Percentiles rank a stretch among this genome's conserved stretches.
Evolutionary conservation across 2,797 vertebrate genomes (phyloP).

Genomic region (Leuciscus waleckii): DNA sequence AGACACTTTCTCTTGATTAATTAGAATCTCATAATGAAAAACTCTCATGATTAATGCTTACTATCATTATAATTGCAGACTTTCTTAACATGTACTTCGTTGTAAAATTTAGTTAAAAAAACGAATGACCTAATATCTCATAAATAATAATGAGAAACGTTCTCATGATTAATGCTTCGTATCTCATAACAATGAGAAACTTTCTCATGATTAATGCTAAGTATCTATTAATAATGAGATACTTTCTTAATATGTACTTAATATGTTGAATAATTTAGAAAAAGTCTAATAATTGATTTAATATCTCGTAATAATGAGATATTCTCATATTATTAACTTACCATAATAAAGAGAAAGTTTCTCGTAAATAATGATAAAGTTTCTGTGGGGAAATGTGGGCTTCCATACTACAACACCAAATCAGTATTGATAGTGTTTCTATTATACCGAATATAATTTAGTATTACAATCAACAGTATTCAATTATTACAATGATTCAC

Average conservation of each 20-base stretch:
- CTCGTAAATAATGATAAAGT: background rate
- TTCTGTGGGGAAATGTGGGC: background rate
- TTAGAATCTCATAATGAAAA: too few species aligned
- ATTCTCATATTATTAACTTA: background rate
- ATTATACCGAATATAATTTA: background rate
- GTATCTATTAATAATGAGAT: background rate
- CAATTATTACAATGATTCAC: background rate
- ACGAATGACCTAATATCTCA: accelerated
- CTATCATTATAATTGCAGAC: too few species aligned
- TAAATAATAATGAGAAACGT: background rate
- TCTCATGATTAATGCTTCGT: too few species aligned
- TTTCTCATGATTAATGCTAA: background rate
- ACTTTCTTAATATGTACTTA: background rate
- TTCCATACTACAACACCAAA: background rate
- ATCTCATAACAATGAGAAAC: too few species aligned
- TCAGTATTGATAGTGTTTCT: background rate
- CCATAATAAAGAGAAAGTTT: background rate
- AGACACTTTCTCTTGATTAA: too few species aligned
- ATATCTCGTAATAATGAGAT: background rate
- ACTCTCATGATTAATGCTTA: too few species aligned
- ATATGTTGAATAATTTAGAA: background rate
- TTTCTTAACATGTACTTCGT: too few species aligned
- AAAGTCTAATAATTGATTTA: background rate
- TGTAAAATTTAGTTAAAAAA: too few species aligned
- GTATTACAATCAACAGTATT: background rate